Conservation (phyloP, 1,140 invertebrate species). For the Triops longicaudatus region DNA sequence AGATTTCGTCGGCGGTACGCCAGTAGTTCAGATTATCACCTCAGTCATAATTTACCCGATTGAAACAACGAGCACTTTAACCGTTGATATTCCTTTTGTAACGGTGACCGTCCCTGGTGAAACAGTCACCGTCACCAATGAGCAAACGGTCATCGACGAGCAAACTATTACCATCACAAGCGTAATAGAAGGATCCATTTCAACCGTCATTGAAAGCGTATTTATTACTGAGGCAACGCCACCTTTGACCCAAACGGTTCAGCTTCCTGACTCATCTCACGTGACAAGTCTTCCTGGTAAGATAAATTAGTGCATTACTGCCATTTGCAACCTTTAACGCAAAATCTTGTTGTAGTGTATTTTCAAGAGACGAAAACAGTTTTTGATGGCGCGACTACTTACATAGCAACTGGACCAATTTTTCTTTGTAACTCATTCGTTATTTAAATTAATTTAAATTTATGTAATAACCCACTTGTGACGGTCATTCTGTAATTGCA, state of each 20-base stretch:
- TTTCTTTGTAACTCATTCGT: not conserved
- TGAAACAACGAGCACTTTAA: no score
- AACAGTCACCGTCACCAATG: not conserved
- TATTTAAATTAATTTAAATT: no score
- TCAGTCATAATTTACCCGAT: no score
- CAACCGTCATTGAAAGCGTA: not conserved
- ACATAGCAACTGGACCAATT: not conserved
- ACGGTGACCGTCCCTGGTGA: not conserved
- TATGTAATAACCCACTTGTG: no score
- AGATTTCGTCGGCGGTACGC: no score
- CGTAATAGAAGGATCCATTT: not conserved
- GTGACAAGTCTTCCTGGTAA: not conserved
- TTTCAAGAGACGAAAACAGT: not conserved
- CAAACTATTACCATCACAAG: no score
- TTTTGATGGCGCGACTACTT: not conserved
- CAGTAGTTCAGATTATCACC: no score
- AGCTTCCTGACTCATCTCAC: not conserved
- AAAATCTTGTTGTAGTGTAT: no score
- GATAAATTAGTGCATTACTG: no score
- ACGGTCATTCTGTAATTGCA: no score
- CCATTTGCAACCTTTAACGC: no score
- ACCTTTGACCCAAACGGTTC: not conserved
- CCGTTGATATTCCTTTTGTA: no score
- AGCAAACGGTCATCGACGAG: not conserved
- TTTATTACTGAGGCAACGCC: not conserved